These are phyloP conservation scores for Platycercus adscitus DNA, from an alignment of 2,113 vertebrate species.

Conservation along the genomic window DNA sequence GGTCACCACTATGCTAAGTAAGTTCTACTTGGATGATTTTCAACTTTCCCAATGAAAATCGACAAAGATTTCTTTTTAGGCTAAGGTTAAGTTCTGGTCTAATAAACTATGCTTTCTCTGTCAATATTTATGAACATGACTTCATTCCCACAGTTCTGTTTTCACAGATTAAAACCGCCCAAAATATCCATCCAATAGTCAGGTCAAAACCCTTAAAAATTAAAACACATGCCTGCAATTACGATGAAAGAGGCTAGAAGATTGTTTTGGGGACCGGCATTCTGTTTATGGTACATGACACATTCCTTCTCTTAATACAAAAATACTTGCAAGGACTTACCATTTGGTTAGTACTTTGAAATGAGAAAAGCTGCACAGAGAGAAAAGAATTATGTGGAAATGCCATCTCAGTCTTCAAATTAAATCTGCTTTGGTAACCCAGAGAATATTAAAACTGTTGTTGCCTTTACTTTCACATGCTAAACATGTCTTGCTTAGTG, in stretches of 20 bases:
- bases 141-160: background rate
- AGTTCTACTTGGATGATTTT: background rate
- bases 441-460: background rate
- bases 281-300: background rate
- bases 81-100: background rate
- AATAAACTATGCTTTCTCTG: background rate
- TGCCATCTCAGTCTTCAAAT: background rate
- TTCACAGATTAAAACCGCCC: background rate
- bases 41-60: background rate
- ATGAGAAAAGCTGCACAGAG: background rate
- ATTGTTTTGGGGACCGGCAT: background rate
- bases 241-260: background rate
- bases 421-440: background rate
- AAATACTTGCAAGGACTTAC: background rate
- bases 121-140: background rate
- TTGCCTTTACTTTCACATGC: background rate
- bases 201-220: background rate
- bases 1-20: background rate
- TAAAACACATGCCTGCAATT: background rate
- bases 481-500: background rate
- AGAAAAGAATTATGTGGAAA: background rate
- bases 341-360: background rate
- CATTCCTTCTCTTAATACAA: background rate
- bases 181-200: background rate
- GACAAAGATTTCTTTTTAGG: background rate